A percentile compares a stretch with the other conserved stretches of the same genome.
Conservation (phyloP, 2,888 invertebrate genomes). For the Mythimna pallens region DNA sequence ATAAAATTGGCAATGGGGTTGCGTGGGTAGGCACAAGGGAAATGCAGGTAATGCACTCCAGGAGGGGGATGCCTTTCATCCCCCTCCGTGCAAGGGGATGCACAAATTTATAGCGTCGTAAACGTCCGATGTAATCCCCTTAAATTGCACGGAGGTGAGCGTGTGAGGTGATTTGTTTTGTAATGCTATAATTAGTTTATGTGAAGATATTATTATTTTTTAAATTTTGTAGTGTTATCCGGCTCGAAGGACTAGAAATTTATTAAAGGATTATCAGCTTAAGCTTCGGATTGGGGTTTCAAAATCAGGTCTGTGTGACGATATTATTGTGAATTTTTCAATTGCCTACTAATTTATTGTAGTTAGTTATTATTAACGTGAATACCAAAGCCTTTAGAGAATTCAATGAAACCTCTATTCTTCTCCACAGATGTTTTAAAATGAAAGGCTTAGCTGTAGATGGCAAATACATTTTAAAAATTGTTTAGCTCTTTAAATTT, state of each 20-base stretch:
- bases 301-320: not conserved
- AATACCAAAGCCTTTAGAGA: no score
- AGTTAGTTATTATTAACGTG: not conserved
- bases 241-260: not conserved
- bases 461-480: not conserved
- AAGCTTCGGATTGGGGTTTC: no score
- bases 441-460: not conserved
- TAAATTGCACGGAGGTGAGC: constrained; percentile 69
- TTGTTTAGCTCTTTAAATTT: not conserved
- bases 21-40: constrained; percentile 66
- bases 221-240: constrained; percentile 2
- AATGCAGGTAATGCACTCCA: constrained; percentile 75
- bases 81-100: constrained; percentile 60
- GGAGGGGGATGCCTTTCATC: constrained; percentile 33
- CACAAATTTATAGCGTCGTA: constrained; percentile 80
- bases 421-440: not conserved
- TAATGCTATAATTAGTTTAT: constrained; percentile 54
- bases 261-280: not conserved
- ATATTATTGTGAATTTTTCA: no score
- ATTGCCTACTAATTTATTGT: not conserved
- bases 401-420: not conserved
- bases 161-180: constrained; percentile 58
- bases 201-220: constrained; percentile 29
- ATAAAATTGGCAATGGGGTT: constrained; percentile 64
- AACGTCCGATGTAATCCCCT: constrained; percentile 77